Evolutionary conservation across 2,797 vertebrate species (phyloP).

Genomic region (Rhabdophis nuchalis): DNA sequence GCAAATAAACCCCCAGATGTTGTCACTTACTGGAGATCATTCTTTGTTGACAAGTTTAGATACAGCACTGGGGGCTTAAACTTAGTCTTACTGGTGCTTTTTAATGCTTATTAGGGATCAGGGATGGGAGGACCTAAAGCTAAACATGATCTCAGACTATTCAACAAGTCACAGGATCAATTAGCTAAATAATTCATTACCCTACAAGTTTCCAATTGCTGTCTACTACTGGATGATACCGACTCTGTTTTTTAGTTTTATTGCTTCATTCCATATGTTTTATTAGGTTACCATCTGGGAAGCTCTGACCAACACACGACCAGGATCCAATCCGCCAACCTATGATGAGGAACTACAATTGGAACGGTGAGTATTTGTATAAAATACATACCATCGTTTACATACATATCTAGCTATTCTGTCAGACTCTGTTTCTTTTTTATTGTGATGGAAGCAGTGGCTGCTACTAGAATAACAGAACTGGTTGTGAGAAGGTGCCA

Average conservation of each 20-base stretch:
- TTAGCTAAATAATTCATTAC: not conserved
- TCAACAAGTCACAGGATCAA: not conserved
- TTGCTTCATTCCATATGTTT: not conserved
- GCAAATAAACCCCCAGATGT: not conserved
- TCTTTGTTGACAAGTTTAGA: not conserved
- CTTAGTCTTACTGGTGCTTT: not conserved
- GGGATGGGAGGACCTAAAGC: not conserved
- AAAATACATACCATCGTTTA: not conserved
- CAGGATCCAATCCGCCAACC: conserved; percentile 68
- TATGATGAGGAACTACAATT: conserved; percentile 87
- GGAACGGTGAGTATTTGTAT: conserved; percentile 75
- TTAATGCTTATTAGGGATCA: not conserved
- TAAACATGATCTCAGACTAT: not conserved
- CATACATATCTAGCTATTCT: not conserved
- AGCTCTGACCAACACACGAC: conserved; percentile 88
- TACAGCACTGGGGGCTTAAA: not conserved
- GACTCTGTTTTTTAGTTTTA: not conserved
- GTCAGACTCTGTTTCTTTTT: not conserved
- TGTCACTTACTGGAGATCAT: not conserved
- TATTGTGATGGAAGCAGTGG: not conserved
- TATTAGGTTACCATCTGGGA: conserved; percentile 93
- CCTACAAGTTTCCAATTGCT: not conserved
- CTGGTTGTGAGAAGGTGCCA: not conserved
- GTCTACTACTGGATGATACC: not conserved
- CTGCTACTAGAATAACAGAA: not conserved